Conservation (phyloP, 2,888 invertebrate species). For the Drosophila sordidula region DNA sequence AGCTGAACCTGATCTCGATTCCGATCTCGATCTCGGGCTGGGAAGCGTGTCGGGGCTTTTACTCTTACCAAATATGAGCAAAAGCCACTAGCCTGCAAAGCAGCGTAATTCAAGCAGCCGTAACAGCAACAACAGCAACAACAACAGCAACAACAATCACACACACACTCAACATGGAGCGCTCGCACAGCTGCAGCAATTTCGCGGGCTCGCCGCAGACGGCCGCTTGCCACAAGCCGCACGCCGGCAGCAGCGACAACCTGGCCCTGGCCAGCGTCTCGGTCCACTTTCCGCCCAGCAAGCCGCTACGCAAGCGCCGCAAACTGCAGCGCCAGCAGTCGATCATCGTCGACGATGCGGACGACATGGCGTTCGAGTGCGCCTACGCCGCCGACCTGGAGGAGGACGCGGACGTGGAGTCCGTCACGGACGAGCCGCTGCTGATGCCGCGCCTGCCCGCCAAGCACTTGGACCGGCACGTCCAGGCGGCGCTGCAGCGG, state of each 20-base stretch:
- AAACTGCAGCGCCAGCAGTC: constrained; percentile 75
- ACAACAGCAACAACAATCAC: neutral
- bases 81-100: constrained; percentile 30
- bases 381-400: constrained; percentile 77
- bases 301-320: constrained; percentile 67
- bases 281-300: constrained; percentile 63
- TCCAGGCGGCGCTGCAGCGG: constrained; percentile 26
- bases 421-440: constrained; percentile 18
- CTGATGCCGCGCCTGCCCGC: constrained; percentile 33
- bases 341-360: constrained; percentile 56
- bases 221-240: constrained; percentile 17
- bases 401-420: constrained; percentile 55
- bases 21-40: constrained; percentile 29
- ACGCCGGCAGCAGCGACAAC: constrained; percentile 66
- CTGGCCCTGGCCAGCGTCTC: constrained; percentile 33
- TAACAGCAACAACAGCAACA: constrained; percentile 24
- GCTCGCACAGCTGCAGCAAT: constrained; percentile 72
- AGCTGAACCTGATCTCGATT: constrained; percentile 27
- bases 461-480: constrained; percentile 18
- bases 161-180: constrained; percentile 52
- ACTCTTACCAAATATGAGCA: constrained; percentile 73
- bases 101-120: constrained; percentile 54
- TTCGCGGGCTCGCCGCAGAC: constrained; percentile 44
- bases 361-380: constrained; percentile 49
- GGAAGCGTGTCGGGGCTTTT: constrained; percentile 57